A percentile compares a stretch with the other conserved stretches of the same genome.
phyloP scores from a whole-genome alignment of 2,113 vertebrate genomes.

The Actenoides hombroni region DNA sequence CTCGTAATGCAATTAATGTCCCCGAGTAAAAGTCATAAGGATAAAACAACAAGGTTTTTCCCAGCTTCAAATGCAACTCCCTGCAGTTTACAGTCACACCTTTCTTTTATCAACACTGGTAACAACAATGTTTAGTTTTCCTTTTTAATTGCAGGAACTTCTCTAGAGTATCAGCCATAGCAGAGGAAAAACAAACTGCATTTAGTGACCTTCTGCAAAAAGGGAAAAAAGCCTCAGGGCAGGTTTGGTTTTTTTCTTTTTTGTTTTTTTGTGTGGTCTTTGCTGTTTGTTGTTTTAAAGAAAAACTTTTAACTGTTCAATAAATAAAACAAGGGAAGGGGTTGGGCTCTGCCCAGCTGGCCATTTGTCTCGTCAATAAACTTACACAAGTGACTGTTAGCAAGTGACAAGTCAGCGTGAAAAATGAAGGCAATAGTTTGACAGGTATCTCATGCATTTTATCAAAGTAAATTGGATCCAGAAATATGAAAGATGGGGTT shows the following conservation, averaged over 20 bases:
- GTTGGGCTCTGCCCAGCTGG: not conserved
- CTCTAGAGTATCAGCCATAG: not conserved
- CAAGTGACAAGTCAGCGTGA: not conserved
- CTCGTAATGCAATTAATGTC: not conserved
- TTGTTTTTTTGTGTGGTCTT: too few species aligned
- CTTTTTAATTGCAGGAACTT: not conserved
- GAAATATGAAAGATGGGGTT: not conserved
- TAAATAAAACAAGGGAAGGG: not conserved
- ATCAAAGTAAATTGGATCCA: not conserved
- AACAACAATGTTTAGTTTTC: not conserved
- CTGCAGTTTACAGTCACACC: not conserved
- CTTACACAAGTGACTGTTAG: not conserved
- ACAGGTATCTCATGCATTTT: not conserved
- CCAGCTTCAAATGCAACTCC: not conserved
- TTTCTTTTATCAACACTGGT: not conserved
- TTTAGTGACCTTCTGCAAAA: not conserved
- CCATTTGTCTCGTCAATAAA: not conserved
- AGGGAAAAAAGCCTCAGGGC: constrained; percentile 5
- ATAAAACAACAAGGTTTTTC: not conserved
- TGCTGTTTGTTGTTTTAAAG: not conserved
- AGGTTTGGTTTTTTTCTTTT: not conserved
- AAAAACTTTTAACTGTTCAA: not conserved
- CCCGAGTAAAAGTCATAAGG: not conserved
- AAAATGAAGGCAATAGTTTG: not conserved
- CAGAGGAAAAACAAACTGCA: not conserved